Evolutionary conservation across 1,140 invertebrate species (phyloP).

Genomic region (Drosophila lowei): DNA sequence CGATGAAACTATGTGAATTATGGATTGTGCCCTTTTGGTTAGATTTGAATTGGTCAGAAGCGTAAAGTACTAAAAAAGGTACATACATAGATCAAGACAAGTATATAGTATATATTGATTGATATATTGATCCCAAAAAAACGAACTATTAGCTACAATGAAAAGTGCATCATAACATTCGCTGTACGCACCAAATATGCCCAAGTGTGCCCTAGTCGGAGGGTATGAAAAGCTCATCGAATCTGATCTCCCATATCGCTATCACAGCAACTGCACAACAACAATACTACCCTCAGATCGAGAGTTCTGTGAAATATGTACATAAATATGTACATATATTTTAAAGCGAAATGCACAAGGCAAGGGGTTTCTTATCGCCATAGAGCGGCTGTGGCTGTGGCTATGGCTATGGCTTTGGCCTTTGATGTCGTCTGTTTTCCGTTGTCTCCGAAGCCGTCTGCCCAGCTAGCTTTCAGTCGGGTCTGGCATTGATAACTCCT

Average conservation of each 20-base stretch:
- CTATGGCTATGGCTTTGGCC: background rate
- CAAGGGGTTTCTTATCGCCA: conserved; percentile 58
- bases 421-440: conserved; percentile 1
- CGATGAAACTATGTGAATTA: too few relatives aligned
- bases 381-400: background rate
- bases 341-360: conserved; percentile 36
- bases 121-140: too few relatives aligned
- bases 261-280: conserved; percentile 8
- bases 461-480: conserved; percentile 51
- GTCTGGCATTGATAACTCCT: conserved; percentile 66
- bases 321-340: background rate
- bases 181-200: background rate
- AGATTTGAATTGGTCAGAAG: too few relatives aligned
- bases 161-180: too few relatives aligned
- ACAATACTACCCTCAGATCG: background rate
- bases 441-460: conserved; percentile 13
- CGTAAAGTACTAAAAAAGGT: too few relatives aligned
- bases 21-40: too few relatives aligned
- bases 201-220: background rate
- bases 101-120: too few relatives aligned
- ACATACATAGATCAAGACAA: too few relatives aligned
- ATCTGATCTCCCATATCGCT: conserved; percentile 5
- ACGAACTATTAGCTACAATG: too few relatives aligned
- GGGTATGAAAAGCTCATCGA: conserved; percentile 5
- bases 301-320: conserved; percentile 8